Percentiles rank a stretch among this genome's conserved stretches.
Conservation (phyloP, 2,113 vertebrate genomes). For the Eretmochelys imbricata region DNA sequence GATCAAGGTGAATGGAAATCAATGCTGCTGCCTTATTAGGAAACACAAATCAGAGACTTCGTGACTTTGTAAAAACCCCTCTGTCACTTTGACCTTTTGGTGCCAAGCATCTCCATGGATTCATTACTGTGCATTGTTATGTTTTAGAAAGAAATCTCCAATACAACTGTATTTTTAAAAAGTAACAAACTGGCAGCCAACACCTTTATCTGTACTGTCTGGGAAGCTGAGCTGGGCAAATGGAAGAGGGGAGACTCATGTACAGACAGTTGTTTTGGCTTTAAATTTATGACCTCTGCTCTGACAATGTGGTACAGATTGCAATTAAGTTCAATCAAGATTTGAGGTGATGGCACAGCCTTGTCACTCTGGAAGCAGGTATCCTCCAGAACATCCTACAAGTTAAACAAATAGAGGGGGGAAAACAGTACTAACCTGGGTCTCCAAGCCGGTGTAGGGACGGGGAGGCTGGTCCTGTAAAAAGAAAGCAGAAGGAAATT, state of each 20-base stretch:
- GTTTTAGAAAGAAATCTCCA: neutral
- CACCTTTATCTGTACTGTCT: neutral
- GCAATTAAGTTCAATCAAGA: neutral
- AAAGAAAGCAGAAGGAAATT: slow-evolving; percentile 33
- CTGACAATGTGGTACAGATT: neutral
- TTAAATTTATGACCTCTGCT: neutral
- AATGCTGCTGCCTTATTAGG: slow-evolving; percentile 68
- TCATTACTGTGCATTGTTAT: neutral
- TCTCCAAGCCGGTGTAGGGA: slow-evolving; percentile 67
- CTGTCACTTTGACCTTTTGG: slow-evolving; percentile 60
- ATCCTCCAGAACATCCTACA: no score
- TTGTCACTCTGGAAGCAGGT: neutral
- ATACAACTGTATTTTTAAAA: neutral
- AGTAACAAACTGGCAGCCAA: neutral
- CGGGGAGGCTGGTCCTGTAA: slow-evolving; percentile 72
- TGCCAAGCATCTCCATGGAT: slow-evolving; percentile 6
- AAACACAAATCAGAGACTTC: slow-evolving; percentile 59
- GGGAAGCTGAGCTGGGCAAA: neutral
- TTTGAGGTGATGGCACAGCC: neutral
- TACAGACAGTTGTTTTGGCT: neutral
- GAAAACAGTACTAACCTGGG: slow-evolving; percentile 65
- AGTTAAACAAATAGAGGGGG: neutral
- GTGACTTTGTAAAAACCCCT: slow-evolving; percentile 68
- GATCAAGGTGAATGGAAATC: slow-evolving; percentile 64
- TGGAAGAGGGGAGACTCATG: neutral